Base-by-base conservation (phyloP, 2,797 vertebrate genomes). In the Pseudotriccus pelzelni region DNA sequence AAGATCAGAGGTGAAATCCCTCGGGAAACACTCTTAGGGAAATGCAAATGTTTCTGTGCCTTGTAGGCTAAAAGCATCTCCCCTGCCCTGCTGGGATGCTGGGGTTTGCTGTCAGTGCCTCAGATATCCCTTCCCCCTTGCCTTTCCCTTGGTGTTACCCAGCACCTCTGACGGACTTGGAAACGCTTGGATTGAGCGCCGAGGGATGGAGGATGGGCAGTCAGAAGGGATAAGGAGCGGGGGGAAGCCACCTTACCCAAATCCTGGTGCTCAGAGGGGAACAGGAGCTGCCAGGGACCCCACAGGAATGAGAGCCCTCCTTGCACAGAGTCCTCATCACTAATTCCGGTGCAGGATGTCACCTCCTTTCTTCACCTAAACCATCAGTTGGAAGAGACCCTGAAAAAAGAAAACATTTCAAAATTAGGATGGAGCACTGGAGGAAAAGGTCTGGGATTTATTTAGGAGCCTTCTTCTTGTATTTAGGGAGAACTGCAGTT, bases 181-280 rank as follows among this genome's bases (percentile, higher is more conserved):
- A 7, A 76, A 44, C 3, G 43, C 76, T 91, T 15, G 3, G 5
- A 5, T 59, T 49, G 62, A 30, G 10, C 0, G 2, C 66, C 11
- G 30, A 30, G 66, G 85, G 69, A 49, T 30, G 44, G 79, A 69
- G 79, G 67, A 49, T n/a, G 19, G 62, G 79, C 62, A 81, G 79
- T 73, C 92, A 76, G 67, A 18, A 91, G 43, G 87, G 77, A 93
- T 93, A 59, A 82, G 59, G 87, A 92, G 25, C 13, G 30, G 59
- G n/a, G 89, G 56, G 91, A 93, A 52, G 60, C 52, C 7, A n/a
- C 55, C 80, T 90, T 53, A n/a, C 66, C 12, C 44, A 69, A 56
- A 46, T 73, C 34, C 58, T 18, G 62, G 1, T 24, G 78, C 53
- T 94, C 72, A 21, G 8, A 12, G 36, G 44, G 55, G 72, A 59